Evolutionary conservation across 2,888 invertebrate genomes (phyloP).

Genomic region (Lycophotia porphyrea): DNA sequence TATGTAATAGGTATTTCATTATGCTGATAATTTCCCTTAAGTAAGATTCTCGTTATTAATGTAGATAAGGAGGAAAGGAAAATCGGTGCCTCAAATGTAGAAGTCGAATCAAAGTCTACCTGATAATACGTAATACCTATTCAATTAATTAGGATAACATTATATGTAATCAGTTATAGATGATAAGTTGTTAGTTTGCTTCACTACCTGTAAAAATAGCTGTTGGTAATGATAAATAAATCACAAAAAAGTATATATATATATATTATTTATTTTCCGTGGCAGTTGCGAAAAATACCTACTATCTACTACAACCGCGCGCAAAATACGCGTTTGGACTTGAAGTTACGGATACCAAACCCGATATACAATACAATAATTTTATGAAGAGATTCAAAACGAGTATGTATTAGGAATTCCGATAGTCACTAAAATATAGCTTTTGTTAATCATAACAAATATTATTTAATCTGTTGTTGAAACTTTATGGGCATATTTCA

Average conservation of each 20-base stretch:
- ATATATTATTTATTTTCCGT: neutral
- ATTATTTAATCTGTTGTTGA: too few species aligned
- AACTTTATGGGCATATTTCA: neutral
- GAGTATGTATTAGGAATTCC: neutral
- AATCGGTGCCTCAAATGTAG: neutral
- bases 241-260: too few species aligned
- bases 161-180: too few species aligned
- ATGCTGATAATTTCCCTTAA: constrained; percentile 64
- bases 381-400: neutral
- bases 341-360: too few species aligned
- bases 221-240: too few species aligned
- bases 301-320: too few species aligned
- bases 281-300: neutral
- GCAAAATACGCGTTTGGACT: too few species aligned
- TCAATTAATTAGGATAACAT: too few species aligned
- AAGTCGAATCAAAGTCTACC: neutral
- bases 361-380: too few species aligned
- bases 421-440: neutral
- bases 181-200: too few species aligned
- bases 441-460: neutral
- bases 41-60: constrained; percentile 32
- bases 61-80: neutral
- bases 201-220: too few species aligned
- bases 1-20: constrained; percentile 69
- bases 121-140: neutral